Evolutionary conservation across 2,113 vertebrate species (phyloP), one percentile per base, ranked within the genome.

Genomic region (Sceloporus undulatus): DNA sequence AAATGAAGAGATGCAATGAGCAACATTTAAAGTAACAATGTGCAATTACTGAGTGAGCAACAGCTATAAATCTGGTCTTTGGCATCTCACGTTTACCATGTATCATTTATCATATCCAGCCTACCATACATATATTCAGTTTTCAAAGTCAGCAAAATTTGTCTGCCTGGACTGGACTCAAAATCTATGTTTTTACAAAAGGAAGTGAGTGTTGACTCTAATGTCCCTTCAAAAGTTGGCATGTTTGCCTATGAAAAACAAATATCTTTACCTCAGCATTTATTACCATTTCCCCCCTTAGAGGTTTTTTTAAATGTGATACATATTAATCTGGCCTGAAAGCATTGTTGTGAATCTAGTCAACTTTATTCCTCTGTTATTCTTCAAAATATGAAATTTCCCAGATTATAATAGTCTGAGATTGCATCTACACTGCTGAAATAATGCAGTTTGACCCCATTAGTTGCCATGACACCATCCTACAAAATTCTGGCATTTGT

Each of bases 21-120:
- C 68, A 78, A 59, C 82, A 70, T 68, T 62, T 48, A 59, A 62
- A 62, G 34, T 18, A 42, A 79, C 76, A 14, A 66, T 18, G 14
- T 66, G 65, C 6, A 66, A 0, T 3, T 84, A 48, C n/a, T 91
- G 59, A 34, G 16, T 65, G 42, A 38, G 1, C 23, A 52, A 34
- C 2, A 3, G 82, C 85, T 85, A 90, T 90, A 82, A 40, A 80
- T 80, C 66, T 88, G 18, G 38, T 91, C 38, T 86, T 68, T 86
- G 86, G 81, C 65, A 82, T 1, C 1, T 1, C 13, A 29, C 74
- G 90, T 66, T 78, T 88, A 11, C 42, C 88, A 73, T 84, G 34
- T 34, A 34, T 34, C 34, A 34, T 34, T 59, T 59, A 59, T 59
- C 14, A 59, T 59, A 10, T 59, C 10, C 54, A 71, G 21, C 66